phyloP scores from a whole-genome alignment of 2,888 invertebrate genomes.

The Heliconius ismenius region DNA sequence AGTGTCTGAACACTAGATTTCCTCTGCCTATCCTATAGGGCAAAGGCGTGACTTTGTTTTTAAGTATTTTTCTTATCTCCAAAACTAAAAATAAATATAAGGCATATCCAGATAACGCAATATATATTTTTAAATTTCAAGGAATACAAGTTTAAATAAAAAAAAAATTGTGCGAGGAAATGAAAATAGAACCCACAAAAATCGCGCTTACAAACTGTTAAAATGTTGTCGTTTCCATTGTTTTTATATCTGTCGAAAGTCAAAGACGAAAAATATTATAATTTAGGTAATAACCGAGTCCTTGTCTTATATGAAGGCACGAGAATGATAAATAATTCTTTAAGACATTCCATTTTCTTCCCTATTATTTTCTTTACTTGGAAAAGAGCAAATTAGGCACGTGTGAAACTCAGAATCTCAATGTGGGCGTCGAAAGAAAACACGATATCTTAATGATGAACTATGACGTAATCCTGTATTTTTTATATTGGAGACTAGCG shows the following conservation, averaged over 20 bases:
- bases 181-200: background rate
- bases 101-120: too few relatives aligned
- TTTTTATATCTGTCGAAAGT: conserved; percentile 1
- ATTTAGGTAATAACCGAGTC: background rate
- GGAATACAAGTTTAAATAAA: too few relatives aligned
- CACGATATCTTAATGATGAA: conserved; percentile 16
- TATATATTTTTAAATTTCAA: too few relatives aligned
- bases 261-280: background rate
- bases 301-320: background rate
- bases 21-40: too few relatives aligned
- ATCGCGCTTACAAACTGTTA: background rate
- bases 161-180: background rate
- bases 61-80: too few relatives aligned
- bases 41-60: too few relatives aligned
- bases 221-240: background rate
- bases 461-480: background rate
- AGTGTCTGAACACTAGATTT: too few relatives aligned
- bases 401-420: conserved; percentile 14
- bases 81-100: too few relatives aligned
- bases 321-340: background rate
- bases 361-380: conserved; percentile 6
- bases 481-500: background rate
- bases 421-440: conserved; percentile 9
- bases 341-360: background rate
- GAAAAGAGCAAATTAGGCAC: conserved; percentile 19